Evolutionary conservation across 2,888 invertebrate species (phyloP), one percentile per base, ranked within the genome.

Genomic region (Metacarcinus magister): DNA sequence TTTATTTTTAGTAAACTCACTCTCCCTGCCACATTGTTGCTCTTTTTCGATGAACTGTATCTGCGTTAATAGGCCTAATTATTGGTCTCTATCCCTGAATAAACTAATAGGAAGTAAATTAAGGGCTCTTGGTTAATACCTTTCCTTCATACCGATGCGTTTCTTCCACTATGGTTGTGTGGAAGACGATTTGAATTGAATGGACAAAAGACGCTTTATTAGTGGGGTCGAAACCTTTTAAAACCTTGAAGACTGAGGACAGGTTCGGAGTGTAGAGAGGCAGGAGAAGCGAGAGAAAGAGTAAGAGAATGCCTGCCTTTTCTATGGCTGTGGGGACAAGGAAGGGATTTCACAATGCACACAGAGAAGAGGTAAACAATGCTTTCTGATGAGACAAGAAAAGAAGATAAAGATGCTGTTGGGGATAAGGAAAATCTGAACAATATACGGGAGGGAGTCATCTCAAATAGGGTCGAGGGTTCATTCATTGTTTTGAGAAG

Each of bases 331-430:
- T 28, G 28, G 28, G 75, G 75, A 28, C n/a, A 28, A 82, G 32
- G 28, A 10, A 28, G 23, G n/a, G 75, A 3, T n/a, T n/a, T 28
- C 75, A 82, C 75, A 82, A 82, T 82, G 75, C 75, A 82, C 75
- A 82, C n/a, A 28, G 28, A 32, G 87, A 39, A 87, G 87, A 87
- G 87, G 32, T 28, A 87, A 87, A 87, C 87, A 87, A 87, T 87
- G 75, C 75, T 10, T 82, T 82, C 75, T 28, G 39, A 87, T 87
- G 87, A 32, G 87, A 87, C 87, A 28, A 87, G 87, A 87, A 39
- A 87, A 39, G 87, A 87, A 87, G 87, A 87, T 87, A 87, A 87
- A 87, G 39, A 87, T 87, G 39, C 87, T 87, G 8, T 87, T 16
- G 87, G 87, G 39, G 39, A 87, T 39, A 87, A 39, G 39, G 39